phyloP scores from a whole-genome alignment of 2,888 invertebrate genomes.

The Idaea dimidiata region DNA sequence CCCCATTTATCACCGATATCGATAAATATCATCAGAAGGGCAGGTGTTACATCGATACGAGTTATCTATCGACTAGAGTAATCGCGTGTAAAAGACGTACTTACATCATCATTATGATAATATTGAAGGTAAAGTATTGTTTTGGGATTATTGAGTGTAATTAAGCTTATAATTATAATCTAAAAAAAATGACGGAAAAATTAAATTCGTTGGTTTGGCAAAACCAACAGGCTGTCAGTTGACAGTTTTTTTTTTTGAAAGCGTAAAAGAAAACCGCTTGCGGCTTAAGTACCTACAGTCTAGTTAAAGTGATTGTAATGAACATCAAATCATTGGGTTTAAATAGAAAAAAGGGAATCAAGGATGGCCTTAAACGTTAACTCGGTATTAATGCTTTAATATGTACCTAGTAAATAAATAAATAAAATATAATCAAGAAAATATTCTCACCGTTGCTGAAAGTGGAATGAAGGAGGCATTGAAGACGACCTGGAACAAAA shows the following conservation, averaged over 20 bases:
- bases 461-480: conserved; percentile 39
- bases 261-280: no score
- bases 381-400: no score
- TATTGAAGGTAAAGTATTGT: conserved; percentile 2
- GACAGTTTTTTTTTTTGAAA: no score
- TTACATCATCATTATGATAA: neutral
- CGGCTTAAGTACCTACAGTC: no score
- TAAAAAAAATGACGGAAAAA: neutral
- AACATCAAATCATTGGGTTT: no score
- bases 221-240: neutral
- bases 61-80: conserved; percentile 22
- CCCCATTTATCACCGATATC: conserved; percentile 37
- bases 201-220: neutral
- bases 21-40: conserved; percentile 27
- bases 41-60: conserved; percentile 24
- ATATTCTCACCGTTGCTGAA: conserved; percentile 57
- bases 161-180: neutral
- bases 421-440: neutral
- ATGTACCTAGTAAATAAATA: neutral
- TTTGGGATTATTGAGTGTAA: neutral
- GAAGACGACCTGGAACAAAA: conserved; percentile 42
- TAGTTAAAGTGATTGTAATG: no score
- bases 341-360: no score
- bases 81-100: conserved; percentile 12
- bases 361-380: no score